phyloP scores from a whole-genome alignment of 2,797 vertebrate species.

The Sebastes flavidus region DNA sequence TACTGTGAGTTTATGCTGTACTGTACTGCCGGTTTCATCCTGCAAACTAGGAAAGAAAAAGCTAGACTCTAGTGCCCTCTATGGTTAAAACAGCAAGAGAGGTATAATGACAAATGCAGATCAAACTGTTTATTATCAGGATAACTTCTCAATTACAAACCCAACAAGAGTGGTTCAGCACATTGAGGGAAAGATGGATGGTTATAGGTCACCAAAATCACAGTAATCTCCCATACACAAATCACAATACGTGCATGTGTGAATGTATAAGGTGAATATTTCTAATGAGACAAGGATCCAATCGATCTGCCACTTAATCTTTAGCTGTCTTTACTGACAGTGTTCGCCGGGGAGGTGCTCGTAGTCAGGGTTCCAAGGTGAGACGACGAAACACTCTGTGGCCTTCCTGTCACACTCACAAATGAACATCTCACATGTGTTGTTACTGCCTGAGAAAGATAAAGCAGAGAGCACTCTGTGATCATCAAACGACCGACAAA shows the following conservation, averaged over 20 bases:
- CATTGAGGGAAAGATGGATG: neutral
- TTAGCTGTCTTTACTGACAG: conserved; percentile 57
- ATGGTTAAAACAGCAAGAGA: neutral
- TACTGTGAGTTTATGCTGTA: neutral
- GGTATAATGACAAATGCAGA: neutral
- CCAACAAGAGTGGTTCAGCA: neutral
- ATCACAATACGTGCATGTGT: neutral
- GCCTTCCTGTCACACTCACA: conserved; percentile 88
- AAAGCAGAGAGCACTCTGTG: neutral
- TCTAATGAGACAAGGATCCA: neutral
- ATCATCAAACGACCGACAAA: neutral
- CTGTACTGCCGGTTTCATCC: neutral
- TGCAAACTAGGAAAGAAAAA: neutral
- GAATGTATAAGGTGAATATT: neutral
- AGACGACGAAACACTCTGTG: conserved; percentile 81
- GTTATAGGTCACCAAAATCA: neutral
- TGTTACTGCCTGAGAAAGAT: conserved; percentile 75
- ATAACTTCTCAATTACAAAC: neutral
- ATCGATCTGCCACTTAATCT: neutral
- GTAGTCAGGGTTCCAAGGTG: conserved; percentile 66
- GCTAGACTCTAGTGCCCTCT: neutral
- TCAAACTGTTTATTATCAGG: neutral
- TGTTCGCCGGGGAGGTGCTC: conserved; percentile 47
- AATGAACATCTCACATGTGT: conserved; percentile 79
- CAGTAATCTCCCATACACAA: neutral